A percentile compares a stretch with the other conserved stretches of the same genome.
Evolutionary conservation across 2,113 vertebrate species (phyloP).

Genomic region (Syngnathus typhle): DNA sequence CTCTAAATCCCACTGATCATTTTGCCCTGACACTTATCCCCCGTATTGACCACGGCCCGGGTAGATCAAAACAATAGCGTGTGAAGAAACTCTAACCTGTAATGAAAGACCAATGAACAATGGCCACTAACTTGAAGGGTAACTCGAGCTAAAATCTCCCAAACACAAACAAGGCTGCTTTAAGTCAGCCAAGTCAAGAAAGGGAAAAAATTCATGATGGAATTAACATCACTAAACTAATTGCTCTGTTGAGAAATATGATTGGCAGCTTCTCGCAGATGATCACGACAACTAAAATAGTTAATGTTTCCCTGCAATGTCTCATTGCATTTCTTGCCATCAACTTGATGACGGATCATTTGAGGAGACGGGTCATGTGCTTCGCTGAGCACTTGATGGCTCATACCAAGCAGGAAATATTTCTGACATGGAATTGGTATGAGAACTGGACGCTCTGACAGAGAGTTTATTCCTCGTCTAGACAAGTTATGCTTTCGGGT

Average conservation of each 20-base stretch:
- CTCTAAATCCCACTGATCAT: slow-evolving; percentile 51
- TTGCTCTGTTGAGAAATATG: slow-evolving; percentile 35
- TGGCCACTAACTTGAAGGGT: slow-evolving; percentile 80
- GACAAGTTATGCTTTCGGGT: slow-evolving; percentile 37
- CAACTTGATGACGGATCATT: slow-evolving; percentile 24
- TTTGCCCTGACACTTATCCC: slow-evolving; percentile 66
- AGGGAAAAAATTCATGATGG: slow-evolving; percentile 16
- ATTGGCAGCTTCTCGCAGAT: slow-evolving; percentile 52
- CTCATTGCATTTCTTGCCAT: slow-evolving; percentile 35
- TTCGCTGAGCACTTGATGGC: slow-evolving; percentile 49
- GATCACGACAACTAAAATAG: slow-evolving; percentile 50
- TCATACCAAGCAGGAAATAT: slow-evolving; percentile 49
- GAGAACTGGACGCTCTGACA: slow-evolving; percentile 52
- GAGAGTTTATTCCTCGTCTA: slow-evolving; percentile 31
- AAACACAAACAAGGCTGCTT: slow-evolving; percentile 81
- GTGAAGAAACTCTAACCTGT: slow-evolving; percentile 88
- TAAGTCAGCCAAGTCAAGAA: slow-evolving; percentile 71
- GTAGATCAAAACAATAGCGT: slow-evolving; percentile 72
- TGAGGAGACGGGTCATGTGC: slow-evolving; percentile 34
- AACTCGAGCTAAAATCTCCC: slow-evolving; percentile 89
- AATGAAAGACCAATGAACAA: slow-evolving; percentile 90
- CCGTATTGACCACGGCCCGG: slow-evolving; percentile 74
- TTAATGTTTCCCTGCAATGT: slow-evolving; percentile 65
- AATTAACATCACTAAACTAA: slow-evolving; percentile 5
- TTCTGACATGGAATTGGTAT: slow-evolving; percentile 34